phyloP scores from a whole-genome alignment of 1,140 invertebrate genomes.

The Drosophila ironensis region DNA sequence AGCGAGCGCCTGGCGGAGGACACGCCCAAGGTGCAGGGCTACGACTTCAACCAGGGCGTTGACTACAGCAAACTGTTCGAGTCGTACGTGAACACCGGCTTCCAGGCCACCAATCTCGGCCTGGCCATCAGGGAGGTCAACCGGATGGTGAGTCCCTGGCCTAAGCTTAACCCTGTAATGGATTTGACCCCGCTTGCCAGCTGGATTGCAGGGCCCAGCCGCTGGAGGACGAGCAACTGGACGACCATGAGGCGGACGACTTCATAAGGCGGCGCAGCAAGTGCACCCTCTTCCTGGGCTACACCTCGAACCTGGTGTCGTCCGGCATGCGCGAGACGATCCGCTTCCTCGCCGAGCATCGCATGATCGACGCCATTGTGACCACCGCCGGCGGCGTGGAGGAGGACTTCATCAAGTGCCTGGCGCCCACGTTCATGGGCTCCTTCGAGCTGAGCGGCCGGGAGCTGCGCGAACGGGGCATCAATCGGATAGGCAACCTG shows the following conservation, averaged over 20 bases:
- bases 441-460: constrained; percentile 91
- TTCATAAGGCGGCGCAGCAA: constrained; percentile 90
- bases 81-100: constrained; percentile 92
- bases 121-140: constrained; percentile 95
- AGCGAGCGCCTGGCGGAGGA: constrained; percentile 85
- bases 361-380: constrained; percentile 95
- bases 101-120: constrained; percentile 98
- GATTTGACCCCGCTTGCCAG: constrained; percentile 27
- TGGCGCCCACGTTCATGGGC: constrained; percentile 94
- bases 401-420: constrained; percentile 99
- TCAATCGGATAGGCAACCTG: constrained; percentile 99
- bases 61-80: constrained; percentile 93
- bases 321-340: constrained; percentile 96
- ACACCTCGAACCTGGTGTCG: constrained; percentile 98
- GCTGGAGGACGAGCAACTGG: constrained; percentile 86
- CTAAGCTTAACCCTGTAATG: not conserved
- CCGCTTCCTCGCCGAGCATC: constrained; percentile 94
- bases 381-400: constrained; percentile 99
- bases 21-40: constrained; percentile 88
- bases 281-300: constrained; percentile 99
- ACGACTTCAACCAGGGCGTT: constrained; percentile 96
- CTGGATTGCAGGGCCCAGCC: constrained; percentile 85
- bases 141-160: constrained; percentile 89
- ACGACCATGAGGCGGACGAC: constrained; percentile 88
- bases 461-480: constrained; percentile 91